Evolutionary conservation across 2,888 invertebrate species (phyloP), one percentile per base, ranked within the genome.

Genomic region (Drosophila birchii): DNA sequence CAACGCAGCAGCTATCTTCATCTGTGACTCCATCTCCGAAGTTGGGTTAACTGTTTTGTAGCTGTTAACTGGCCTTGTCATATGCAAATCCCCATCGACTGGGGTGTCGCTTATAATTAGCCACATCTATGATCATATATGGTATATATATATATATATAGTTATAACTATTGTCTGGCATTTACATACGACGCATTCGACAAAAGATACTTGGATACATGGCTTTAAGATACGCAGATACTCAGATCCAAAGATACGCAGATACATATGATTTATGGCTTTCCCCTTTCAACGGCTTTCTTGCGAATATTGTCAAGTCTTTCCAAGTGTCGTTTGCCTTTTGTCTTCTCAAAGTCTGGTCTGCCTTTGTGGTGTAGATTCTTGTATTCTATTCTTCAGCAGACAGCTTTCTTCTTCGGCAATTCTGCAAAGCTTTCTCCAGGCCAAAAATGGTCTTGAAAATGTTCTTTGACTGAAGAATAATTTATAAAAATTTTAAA

Each of bases 231-330:
- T 44, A 20, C 45, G 18, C 12, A 78, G 61, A 61, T 66, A 44
- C 51, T 38, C 23, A 47, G 71, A 81, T 75, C 8, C 5, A 1
- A 3, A 80, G 64, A 61, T 66, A 45, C 53, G 39, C 34, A 64
- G 71, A 84, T 76, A 79, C 78, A 73, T 79, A 82, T 85, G 86
- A 85, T 87, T 85, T 80, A 87, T 87, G 75, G 57, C 55, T 51
- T 43, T 54, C 74, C 75, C 29, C 53, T 45, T 59, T 60, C 39
- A 4, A 38, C 39, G 20, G 49, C 57, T 64, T 51, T 51, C 55
- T 55, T 56, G 49, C 47, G 36, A 56, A 64, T 63, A 47, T 16
- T 53, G 51, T 36, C 51, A 53, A 36, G 51, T 73, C 36, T 56
- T 32, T 73, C 59, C 41, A 47, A 47, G 51, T 55, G 59, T 63